These are phyloP conservation scores for Rhabdomys dilectus DNA, from an alignment of 2,113 vertebrate species.

Conservation along the genomic window DNA sequence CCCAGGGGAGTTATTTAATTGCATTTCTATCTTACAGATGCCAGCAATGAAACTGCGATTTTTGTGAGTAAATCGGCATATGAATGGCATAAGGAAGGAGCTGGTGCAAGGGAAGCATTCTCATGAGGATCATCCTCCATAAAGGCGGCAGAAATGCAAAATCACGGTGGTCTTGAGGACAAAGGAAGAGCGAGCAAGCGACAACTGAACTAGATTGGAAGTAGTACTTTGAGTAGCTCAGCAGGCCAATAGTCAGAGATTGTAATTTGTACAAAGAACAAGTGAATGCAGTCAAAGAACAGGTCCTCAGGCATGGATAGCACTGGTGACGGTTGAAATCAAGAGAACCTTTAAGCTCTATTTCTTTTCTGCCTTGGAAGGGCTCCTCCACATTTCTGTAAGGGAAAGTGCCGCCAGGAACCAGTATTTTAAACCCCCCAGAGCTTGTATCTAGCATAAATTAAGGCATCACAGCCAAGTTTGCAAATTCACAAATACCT, in stretches of 20 bases:
- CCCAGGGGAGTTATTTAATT: neutral
- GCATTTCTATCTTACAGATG: neutral
- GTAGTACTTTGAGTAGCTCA: neutral
- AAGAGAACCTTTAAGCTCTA: conserved; percentile 34
- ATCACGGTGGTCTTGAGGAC: conserved; percentile 19
- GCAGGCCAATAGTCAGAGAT: neutral
- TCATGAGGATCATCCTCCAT: neutral
- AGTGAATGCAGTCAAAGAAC: neutral
- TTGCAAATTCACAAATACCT: conserved; percentile 12
- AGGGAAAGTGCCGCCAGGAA: conserved; percentile 1
- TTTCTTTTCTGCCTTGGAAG: neutral
- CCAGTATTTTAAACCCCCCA: neutral
- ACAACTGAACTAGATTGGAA: neutral
- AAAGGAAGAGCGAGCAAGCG: neutral
- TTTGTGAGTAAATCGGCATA: neutral
- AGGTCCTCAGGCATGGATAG: neutral
- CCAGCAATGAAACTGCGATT: neutral
- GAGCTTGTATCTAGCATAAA: conserved; percentile 48
- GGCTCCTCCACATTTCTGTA: neutral
- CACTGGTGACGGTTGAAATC: neutral
- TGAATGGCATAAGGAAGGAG: neutral
- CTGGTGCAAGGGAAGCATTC: neutral
- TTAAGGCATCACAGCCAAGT: neutral
- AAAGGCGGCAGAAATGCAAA: neutral
- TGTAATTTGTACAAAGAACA: neutral